Evolutionary conservation across 2,113 vertebrate species (phyloP), one percentile per base, ranked within the genome.

Genomic region (Trematomus loennbergii): DNA sequence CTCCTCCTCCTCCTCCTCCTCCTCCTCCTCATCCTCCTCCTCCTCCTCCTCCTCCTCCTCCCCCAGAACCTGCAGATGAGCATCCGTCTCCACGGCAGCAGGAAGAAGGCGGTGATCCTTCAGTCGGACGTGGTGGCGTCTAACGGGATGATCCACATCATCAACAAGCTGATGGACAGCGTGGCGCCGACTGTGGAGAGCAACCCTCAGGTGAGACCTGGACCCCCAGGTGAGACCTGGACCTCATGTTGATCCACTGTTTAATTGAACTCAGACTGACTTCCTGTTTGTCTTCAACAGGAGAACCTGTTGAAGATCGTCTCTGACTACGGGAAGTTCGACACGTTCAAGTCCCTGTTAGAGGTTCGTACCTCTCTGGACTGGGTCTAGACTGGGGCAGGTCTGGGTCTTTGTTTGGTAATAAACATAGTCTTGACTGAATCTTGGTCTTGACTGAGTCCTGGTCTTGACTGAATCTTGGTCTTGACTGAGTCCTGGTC

Each of bases 131-230:
- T 98, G 9, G 52, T 96, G 15, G 97, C 97, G 40, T 96, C 96
- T 49, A 99, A 99, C 5, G 97, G 98, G 59, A 93, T 99, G 75
- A 88, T 99, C 63, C 97, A 99, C 70, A 90, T 99, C 68, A 94
- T 97, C 15, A 96, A 95, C 75, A 96, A 94, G 88, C 91, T 97
- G 64, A 95, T 99, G 95, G 97, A 97, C 85, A 94, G 84, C 0
- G 50, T 95, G 10, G 60, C 87, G 0, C 92, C 97, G 57, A 95
- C 93, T 0, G 94, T 99, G 75, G 80, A 95, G 69, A 94, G 96
- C 64, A 92, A 93, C 45, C 81, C 79, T 18, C 85, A 97, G 94
- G 98, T 98, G 69, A 63, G n/a, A 43, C 36, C n/a, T 43, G 36
- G 12, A 61, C 45, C 81, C 79, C 18, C 85, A 97, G 94, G 97